Evolutionary conservation across 2,797 vertebrate genomes (phyloP).

Genomic region (Tachyglossus aculeatus): DNA sequence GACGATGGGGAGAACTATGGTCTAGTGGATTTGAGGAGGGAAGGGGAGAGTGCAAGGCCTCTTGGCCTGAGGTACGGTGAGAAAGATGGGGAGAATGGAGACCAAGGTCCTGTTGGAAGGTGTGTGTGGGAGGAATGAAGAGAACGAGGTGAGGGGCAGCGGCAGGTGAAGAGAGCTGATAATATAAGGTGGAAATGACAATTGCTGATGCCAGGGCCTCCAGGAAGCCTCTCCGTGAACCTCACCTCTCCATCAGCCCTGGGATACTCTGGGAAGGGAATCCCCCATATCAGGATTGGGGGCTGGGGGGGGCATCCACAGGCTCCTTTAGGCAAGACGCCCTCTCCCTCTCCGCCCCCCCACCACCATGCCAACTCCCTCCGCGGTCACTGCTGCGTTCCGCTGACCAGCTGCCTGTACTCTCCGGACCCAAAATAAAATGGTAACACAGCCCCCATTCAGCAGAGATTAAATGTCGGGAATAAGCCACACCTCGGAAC

Average conservation of each 20-base stretch:
- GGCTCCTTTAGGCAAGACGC: no score
- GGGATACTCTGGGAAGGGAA: conserved; percentile 60
- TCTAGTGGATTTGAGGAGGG: no score
- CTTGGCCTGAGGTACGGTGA: no score
- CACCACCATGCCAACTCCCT: no score
- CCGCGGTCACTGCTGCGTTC: conserved; percentile 69
- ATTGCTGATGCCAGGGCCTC: conserved; percentile 27
- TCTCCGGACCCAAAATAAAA: conserved; percentile 69
- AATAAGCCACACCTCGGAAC: conserved; percentile 75
- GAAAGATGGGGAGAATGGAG: neutral
- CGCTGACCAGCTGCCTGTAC: conserved; percentile 83
- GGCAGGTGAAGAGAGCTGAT: fast-evolving
- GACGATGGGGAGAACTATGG: no score
- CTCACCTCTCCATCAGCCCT: conserved; percentile 43
- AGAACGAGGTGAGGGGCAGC: neutral
- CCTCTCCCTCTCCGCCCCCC: conserved; percentile 59
- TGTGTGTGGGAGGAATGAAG: neutral
- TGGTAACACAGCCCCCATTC: conserved; percentile 72
- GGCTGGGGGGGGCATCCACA: conserved; percentile 59
- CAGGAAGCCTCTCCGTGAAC: conserved; percentile 63
- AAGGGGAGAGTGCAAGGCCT: no score
- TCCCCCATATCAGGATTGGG: conserved; percentile 72
- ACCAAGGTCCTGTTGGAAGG: neutral
- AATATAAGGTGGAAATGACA: neutral
- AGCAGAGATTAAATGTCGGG: conserved; percentile 74